phyloP scores from a whole-genome alignment of 2,888 invertebrate genomes.

The Agriopis leucophaearia region DNA sequence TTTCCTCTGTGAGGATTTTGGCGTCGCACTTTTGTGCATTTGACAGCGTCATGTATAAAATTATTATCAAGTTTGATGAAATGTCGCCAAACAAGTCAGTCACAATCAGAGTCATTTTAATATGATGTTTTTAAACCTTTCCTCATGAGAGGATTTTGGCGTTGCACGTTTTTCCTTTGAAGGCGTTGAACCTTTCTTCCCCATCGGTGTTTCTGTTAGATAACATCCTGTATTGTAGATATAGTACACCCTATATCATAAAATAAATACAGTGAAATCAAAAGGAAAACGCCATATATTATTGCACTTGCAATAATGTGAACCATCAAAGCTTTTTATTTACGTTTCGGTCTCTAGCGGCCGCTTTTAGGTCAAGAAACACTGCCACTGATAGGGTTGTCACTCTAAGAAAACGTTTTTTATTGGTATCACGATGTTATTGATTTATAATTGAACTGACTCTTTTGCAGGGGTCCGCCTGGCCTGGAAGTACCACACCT shows the following conservation, averaged over 20 bases:
- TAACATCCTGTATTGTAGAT: background rate
- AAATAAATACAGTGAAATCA: background rate
- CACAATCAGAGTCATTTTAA: no score
- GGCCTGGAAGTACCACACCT: no score
- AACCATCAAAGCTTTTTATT: conserved; percentile 44
- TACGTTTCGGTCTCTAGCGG: conserved; percentile 41
- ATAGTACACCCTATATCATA: background rate
- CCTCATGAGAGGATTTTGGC: background rate
- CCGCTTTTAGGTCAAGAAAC: conserved; percentile 56
- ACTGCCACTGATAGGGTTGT: conserved; percentile 43
- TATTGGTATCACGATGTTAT: no score
- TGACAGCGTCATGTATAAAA: no score
- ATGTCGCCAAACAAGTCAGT: no score
- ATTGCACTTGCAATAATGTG: conserved; percentile 27
- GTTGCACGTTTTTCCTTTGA: background rate
- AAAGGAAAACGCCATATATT: conserved; percentile 28
- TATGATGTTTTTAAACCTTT: background rate
- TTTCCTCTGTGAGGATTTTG: background rate
- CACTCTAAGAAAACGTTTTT: background rate
- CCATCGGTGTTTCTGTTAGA: no score
- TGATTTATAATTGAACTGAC: no score
- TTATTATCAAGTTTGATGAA: no score
- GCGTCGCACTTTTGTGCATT: background rate
- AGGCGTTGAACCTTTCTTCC: no score
- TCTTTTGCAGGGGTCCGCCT: no score